Base-by-base conservation (phyloP, 2,888 invertebrate species). In the Apodemia duryi region DNA sequence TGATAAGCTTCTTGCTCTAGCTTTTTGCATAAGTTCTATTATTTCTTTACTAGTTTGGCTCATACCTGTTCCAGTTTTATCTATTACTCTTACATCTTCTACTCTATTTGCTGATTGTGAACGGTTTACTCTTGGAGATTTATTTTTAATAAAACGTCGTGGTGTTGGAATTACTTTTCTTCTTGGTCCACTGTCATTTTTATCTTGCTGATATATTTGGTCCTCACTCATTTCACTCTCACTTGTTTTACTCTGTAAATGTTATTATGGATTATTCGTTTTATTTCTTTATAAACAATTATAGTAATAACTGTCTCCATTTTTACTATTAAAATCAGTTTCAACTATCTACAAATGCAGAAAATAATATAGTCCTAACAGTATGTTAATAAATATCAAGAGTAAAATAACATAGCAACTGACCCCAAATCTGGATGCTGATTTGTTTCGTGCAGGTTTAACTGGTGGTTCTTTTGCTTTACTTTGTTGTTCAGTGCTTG, bases 221-320 rank as follows among this genome's bases (percentile, higher is more conserved):
- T 92, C 92, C 76, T 92, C 92, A 85, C 92, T 92, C 92, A 92
- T 91, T 80, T 92, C 92, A 88, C 92, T 92, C 80, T 92, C 92
- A 91, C 92, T 92, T 84, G 91, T 92, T 78, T 91, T 91, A 84
- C 81, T 91, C 92, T 92, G 91, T 77, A 91, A 91, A 91, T 82
- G 74, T 85, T 80, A 88, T 83, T 82, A 84, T 77, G 76, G 74
- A 79, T 77, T 79, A 74, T 77, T 79, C 76, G 85, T 85, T 86
- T 85, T 76, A 83, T 72, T 75, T 83, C 78, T 80, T 77, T 76
- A 71, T 72, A 76, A 78, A 75, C 65, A 57, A 46, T 63, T 65
- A 67, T 66, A 63, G 62, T 43, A 66, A 70, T 67, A 64, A 68
- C 76, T 72, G 72, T 73, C 65, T 73, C 69, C 68, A 72, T 73